Evolutionary conservation across 2,113 vertebrate species (phyloP).

Genomic region (Heterotilapia buettikoferi): DNA sequence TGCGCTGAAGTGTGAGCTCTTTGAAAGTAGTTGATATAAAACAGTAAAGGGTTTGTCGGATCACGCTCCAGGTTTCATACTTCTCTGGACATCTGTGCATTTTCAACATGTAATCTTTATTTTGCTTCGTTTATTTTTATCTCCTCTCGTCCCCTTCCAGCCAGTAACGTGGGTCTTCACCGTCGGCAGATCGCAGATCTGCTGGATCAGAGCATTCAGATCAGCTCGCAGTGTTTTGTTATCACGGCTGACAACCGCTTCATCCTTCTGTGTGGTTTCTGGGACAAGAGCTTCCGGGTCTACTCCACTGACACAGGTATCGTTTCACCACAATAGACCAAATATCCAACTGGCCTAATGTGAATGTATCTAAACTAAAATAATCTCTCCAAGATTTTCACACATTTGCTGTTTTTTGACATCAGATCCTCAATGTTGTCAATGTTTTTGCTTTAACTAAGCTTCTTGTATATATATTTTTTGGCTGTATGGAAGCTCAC

Average conservation of each 20-base stretch:
- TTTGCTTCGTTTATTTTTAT: background rate
- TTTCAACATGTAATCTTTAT: background rate
- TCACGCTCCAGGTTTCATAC: background rate
- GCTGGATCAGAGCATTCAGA: slow-evolving; percentile 95
- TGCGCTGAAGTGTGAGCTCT: background rate
- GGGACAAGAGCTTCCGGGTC: slow-evolving; percentile 98
- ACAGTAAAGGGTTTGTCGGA: background rate
- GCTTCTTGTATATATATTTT: background rate
- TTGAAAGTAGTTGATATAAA: background rate
- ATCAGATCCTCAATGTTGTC: background rate
- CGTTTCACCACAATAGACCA: background rate
- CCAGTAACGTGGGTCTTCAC: slow-evolving; percentile 83
- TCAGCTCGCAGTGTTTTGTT: slow-evolving; percentile 92
- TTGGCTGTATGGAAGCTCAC: background rate
- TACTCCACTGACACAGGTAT: slow-evolving; percentile 95
- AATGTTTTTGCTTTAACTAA: background rate
- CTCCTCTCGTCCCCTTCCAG: slow-evolving; percentile 56
- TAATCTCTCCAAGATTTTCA: background rate
- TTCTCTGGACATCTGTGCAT: background rate
- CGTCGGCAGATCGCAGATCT: slow-evolving; percentile 94
- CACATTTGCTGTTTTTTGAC: background rate
- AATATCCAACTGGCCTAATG: background rate
- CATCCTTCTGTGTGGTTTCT: slow-evolving; percentile 94
- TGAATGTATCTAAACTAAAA: background rate
- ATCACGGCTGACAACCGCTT: slow-evolving; percentile 94